Percentiles rank a stretch among this genome's conserved stretches.
Conservation (phyloP, 1,140 invertebrate species). For the Drosophila sp. region DNA sequence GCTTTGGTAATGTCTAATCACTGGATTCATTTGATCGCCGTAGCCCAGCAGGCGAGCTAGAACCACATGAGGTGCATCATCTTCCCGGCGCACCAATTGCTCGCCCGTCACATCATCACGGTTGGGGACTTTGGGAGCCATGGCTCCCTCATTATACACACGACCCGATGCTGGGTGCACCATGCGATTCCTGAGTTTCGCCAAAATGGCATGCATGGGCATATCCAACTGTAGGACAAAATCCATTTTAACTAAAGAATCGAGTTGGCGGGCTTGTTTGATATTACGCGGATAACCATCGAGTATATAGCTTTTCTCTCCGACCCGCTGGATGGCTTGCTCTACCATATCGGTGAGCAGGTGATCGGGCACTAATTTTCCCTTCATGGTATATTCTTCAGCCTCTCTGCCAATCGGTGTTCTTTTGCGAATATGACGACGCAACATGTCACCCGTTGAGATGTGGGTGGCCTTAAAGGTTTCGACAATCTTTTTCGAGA, state of each 20-base stretch:
- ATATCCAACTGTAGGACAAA: conserved; percentile 37
- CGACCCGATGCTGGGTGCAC: conserved; percentile 30
- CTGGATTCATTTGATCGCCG: conserved; percentile 5
- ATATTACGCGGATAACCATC: conserved; percentile 48
- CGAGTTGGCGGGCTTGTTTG: conserved; percentile 18
- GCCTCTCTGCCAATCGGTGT: conserved; percentile 29
- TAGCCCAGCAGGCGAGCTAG: conserved; percentile 13
- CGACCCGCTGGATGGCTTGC: not conserved
- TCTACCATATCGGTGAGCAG: conserved; percentile 24
- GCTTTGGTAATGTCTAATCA: conserved; percentile 24
- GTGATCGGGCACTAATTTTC: conserved; percentile 35
- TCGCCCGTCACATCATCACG: conserved; percentile 42
- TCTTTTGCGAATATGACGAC: conserved; percentile 18
- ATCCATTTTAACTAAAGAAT: conserved; percentile 14
- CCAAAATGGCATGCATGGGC: conserved; percentile 10
- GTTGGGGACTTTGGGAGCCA: conserved; percentile 17
- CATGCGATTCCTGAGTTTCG: conserved; percentile 18
- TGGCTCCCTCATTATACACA: conserved; percentile 28
- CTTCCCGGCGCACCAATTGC: conserved; percentile 20
- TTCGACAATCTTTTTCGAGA: conserved; percentile 18
- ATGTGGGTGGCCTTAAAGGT: conserved; percentile 29
- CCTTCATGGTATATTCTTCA: not conserved
- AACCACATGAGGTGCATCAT: conserved; percentile 20
- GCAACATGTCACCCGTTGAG: conserved; percentile 37
- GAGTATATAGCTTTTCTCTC: conserved; percentile 13